Percentiles rank a stretch among this genome's conserved stretches.
Evolutionary conservation across 2,797 vertebrate species (phyloP).

Genomic region (Falco peregrinus): DNA sequence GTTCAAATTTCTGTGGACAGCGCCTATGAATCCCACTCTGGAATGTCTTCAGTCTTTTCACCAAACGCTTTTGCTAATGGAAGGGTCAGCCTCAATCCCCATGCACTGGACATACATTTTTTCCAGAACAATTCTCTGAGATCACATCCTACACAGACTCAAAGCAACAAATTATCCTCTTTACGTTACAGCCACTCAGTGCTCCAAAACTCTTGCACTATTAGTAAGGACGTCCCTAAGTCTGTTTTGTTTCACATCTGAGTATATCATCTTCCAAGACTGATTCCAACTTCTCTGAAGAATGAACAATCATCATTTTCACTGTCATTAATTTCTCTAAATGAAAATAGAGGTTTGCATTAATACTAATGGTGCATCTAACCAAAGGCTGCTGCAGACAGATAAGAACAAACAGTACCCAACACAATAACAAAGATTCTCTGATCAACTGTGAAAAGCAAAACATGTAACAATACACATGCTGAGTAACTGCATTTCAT

Average conservation of each 20-base stretch:
- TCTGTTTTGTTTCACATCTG: neutral
- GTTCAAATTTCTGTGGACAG: neutral
- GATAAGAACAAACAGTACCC: neutral
- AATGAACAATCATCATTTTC: neutral
- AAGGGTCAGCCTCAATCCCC: neutral
- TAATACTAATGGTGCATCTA: neutral
- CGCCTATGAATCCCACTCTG: neutral
- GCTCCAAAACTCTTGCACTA: neutral
- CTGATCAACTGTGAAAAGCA: neutral
- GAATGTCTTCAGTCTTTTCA: neutral
- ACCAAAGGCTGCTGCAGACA: neutral
- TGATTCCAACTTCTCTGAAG: neutral
- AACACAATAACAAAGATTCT: neutral
- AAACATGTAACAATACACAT: neutral
- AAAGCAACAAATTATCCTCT: neutral
- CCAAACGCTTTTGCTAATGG: neutral
- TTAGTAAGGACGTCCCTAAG: neutral
- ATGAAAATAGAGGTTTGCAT: neutral
- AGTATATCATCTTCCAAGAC: neutral
- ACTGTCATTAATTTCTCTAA: neutral
- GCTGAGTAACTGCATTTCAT: neutral
- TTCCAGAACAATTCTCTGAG: neutral
- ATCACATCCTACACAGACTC: neutral
- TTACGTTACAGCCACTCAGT: neutral
- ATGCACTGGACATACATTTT: neutral